A percentile compares a stretch with the other conserved stretches of the same genome.
Conservation (phyloP, 2,888 invertebrate genomes). For the Fragum sueziense region DNA sequence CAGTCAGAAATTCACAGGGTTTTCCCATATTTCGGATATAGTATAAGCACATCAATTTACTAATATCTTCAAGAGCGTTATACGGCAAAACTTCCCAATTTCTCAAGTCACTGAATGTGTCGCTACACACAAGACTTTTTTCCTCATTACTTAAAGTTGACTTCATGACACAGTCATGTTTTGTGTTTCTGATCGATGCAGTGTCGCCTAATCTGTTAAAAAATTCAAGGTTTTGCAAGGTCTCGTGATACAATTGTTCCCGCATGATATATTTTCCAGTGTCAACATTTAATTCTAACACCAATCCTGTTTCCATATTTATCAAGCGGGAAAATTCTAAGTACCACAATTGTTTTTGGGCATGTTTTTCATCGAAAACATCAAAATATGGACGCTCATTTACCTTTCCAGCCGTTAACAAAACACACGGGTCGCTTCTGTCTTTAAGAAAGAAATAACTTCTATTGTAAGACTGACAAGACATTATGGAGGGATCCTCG, state of each 20-base stretch:
- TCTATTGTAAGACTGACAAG: background rate
- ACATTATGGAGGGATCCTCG: background rate
- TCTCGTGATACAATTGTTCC: background rate
- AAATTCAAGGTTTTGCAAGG: background rate
- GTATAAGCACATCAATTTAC: background rate
- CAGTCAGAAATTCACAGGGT: background rate
- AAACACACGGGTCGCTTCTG: background rate
- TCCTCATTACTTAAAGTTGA: background rate
- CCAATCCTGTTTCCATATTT: slow-evolving; percentile 1
- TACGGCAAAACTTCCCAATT: background rate
- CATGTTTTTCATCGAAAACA: background rate
- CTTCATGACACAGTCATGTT: background rate
- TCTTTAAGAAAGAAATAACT: background rate
- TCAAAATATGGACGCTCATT: background rate
- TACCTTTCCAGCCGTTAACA: background rate
- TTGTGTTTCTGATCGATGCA: background rate
- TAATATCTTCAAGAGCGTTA: background rate
- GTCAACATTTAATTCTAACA: background rate
- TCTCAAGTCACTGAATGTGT: background rate
- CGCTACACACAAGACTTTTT: background rate
- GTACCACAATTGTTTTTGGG: slow-evolving; percentile 5
- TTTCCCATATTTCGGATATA: background rate
- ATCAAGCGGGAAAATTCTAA: background rate
- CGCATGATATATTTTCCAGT: background rate
- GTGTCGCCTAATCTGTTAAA: background rate